Evolutionary conservation across 2,888 invertebrate genomes (phyloP), one percentile per base, ranked within the genome.

Genomic region (Dasypolia templi): DNA sequence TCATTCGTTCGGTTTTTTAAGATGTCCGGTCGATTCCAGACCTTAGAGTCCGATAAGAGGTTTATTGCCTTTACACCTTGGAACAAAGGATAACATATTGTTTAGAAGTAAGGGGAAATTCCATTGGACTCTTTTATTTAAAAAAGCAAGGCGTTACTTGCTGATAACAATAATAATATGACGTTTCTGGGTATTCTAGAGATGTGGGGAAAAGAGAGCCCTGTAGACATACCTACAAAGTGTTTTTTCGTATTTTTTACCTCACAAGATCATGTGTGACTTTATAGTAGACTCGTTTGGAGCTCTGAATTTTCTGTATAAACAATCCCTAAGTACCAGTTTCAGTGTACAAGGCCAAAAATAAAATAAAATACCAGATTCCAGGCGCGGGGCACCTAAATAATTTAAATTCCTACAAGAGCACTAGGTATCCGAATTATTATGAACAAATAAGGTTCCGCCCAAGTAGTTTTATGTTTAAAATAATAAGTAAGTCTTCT

Each of bases 51-150:
- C 71, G 89, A 87, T 89, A 89, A 90, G 79, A 72, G 56, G 73
- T 90, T 89, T 88, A 87, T 87, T 72, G 79, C 76, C 82, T 89
- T 89, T 63, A 88, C 90, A 88, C 89, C 85, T 89, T 81, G 66
- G 72, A 56, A 90, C 90, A 90, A 90, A 88, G 83, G 83, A 81
- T 75, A 79, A 77, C 71, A 62, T 17, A 59, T 56, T 62, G 71
- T 82, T 86, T 82, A 29, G 32, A 84, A 80, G 76, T 76, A 71
- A 70, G 70, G 70, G 70, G 80, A 84, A 79, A 83, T 84, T 80
- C 77, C 67, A 65, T 72, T 83, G 76, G 74, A 22, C 66, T 46
- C 55, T 79, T 80, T 84, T 86, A 69, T 75, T 73, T 65, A n/a
- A 55, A 59, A 56, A 63, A 73, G 68, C 53, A 75, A 87, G 85